Evolutionary conservation across 92 coral and sea anemone species (phyloP), one percentile per base, ranked within the genome.

Genomic region (Porites rus): DNA sequence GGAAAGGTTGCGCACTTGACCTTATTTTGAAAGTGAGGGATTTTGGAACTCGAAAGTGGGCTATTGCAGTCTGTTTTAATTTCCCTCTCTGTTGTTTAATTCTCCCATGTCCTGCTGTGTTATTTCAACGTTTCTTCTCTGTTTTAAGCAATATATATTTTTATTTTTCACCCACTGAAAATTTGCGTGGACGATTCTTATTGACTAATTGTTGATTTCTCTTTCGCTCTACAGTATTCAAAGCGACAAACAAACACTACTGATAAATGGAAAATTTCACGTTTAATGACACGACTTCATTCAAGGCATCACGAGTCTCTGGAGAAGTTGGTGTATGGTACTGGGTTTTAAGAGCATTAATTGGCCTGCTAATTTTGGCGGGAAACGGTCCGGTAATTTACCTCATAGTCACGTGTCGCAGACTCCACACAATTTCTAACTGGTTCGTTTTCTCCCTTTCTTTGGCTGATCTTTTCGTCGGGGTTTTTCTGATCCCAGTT

Each of bases 391-490:
- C 78, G 51, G 87, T 74, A 18, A 83, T 74, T 51, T 83, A 83
- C 66, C 62, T 83, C 22, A 74, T 83, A 19, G 56, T 65, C 72
- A 73, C 72, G 52, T 52, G 87, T 61, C 80, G 63, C 25, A 20
- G 64, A 14, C 87, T 83, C 43, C 87, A 73, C 22, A 83, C 65
- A 16, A 76, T 56, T 20, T 66, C 87, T 14, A 83, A 83, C 71
- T 73, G 80, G 87, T 83, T 83, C 19, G 74, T 83, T 72, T 80
- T 83, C 64, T 83, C 87, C 20, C 64, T 83, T 6, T 73, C 87
- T 4, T 21, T 63, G 20, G 87, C 87, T 50, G 87, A 83, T 75
- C 73, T 83, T 62, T 50, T 73, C 18, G 87, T 83, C 16, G 87
- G 80, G 7, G 50, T 83, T 51, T 61, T 83, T n/a, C 22, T 83